Conservation (phyloP, 2,888 invertebrate species). For the Watsonalla binaria region DNA sequence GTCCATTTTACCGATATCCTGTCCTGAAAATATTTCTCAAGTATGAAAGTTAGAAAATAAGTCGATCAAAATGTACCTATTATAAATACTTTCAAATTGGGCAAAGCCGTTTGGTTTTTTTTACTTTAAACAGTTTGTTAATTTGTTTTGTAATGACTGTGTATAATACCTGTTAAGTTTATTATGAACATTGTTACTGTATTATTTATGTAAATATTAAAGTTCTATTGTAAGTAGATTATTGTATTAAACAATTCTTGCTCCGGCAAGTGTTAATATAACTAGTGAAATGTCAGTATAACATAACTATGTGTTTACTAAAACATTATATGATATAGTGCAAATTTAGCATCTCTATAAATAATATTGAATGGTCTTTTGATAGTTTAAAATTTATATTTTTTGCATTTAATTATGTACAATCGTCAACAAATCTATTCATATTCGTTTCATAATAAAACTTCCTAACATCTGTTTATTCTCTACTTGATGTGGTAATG, state of each 20-base stretch:
- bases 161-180: slow-evolving; percentile 73
- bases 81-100: slow-evolving; percentile 16
- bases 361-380: slow-evolving; percentile 34
- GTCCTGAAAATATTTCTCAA: too few relatives aligned
- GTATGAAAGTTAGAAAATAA: not conserved
- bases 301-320: slow-evolving; percentile 37
- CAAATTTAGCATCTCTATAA: slow-evolving; percentile 59
- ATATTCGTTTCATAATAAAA: not conserved
- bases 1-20: too few relatives aligned
- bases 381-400: slow-evolving; percentile 28
- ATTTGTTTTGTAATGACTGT: slow-evolving; percentile 62
- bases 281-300: slow-evolving; percentile 51
- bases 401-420: slow-evolving; percentile 55
- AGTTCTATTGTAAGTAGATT: slow-evolving; percentile 50
- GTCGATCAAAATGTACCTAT: not conserved
- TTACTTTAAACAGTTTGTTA: slow-evolving; percentile 44
- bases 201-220: slow-evolving; percentile 72
- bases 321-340: slow-evolving; percentile 50
- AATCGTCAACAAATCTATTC: slow-evolving; percentile 19
- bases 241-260: slow-evolving; percentile 36
- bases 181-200: slow-evolving; percentile 64
- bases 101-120: slow-evolving; percentile 32
- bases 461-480: too few relatives aligned
- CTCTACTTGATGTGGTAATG: too few relatives aligned
- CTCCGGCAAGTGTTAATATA: slow-evolving; percentile 40